A percentile compares a stretch with the other conserved stretches of the same genome.
Conservation (phyloP, 2,113 vertebrate species). For the Lophura nycthemera region DNA sequence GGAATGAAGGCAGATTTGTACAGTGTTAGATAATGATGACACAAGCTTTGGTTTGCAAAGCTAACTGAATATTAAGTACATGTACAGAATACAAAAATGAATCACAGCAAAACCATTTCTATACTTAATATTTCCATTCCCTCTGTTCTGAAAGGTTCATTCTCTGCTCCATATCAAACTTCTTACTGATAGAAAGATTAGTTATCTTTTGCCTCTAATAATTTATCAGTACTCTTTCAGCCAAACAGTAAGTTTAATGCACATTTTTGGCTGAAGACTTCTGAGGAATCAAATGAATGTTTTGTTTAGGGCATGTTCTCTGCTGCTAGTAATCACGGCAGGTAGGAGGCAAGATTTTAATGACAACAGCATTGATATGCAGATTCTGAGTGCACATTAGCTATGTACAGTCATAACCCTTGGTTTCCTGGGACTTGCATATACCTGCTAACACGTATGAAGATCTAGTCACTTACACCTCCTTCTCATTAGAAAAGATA, state of each 20-base stretch:
- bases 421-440: not conserved
- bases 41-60: slow-evolving; percentile 14
- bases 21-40: slow-evolving; percentile 1
- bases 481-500: not conserved
- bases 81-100: not conserved
- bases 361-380: not conserved
- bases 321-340: not conserved
- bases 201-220: not conserved
- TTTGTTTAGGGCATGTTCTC: not conserved
- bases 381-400: not conserved
- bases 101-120: not conserved
- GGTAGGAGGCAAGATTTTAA: not conserved
- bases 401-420: not conserved
- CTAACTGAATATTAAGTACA: slow-evolving; percentile 1
- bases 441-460: not conserved
- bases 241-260: not conserved
- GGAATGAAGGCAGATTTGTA: slow-evolving; percentile 14
- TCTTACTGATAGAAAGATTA: not conserved
- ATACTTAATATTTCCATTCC: not conserved
- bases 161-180: not conserved
- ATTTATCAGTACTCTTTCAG: not conserved
- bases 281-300: not conserved
- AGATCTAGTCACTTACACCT: not conserved
- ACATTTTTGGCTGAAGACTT: not conserved
- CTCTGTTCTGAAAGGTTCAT: not conserved